Percentiles rank a stretch among this genome's conserved stretches.
Conservation (phyloP, 2,797 vertebrate genomes). For the Melanotaenia trifasciata region DNA sequence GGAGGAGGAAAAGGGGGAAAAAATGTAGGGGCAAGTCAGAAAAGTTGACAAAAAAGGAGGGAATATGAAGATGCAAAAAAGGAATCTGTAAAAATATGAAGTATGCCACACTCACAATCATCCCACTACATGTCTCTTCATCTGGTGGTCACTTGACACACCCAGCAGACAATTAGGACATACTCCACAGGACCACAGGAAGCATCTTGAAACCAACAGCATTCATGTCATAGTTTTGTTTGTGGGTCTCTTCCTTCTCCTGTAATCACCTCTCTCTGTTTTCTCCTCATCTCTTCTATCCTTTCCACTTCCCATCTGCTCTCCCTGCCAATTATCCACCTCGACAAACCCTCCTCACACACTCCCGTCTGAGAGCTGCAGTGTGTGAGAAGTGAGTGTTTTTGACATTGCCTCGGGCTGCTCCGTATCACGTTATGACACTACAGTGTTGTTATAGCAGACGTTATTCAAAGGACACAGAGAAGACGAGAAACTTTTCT, state of each 20-base stretch:
- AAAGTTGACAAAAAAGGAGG: conserved; percentile 6
- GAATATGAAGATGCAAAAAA: not conserved
- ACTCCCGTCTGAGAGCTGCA: conserved; percentile 54
- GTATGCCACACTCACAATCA: conserved; percentile 23
- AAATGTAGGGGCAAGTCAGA: conserved; percentile 1
- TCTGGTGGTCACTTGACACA: conserved; percentile 48
- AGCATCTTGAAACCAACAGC: conserved; percentile 58
- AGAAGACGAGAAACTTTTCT: conserved; percentile 61
- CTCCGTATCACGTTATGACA: conserved; percentile 69
- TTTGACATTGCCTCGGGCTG: conserved; percentile 80
- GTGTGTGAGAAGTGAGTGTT: conserved; percentile 41
- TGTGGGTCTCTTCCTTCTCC: conserved; percentile 24
- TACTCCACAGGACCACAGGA: conserved; percentile 40
- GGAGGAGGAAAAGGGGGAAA: not conserved
- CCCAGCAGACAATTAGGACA: conserved; percentile 47
- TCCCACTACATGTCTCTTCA: conserved; percentile 35
- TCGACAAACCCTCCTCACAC: conserved; percentile 41
- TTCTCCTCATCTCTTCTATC: conserved; percentile 28
- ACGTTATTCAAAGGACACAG: conserved; percentile 62
- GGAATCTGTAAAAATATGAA: conserved; percentile 28
- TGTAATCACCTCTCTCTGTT: conserved; percentile 49
- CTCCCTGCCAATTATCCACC: conserved; percentile 67
- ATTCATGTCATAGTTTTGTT: conserved; percentile 43
- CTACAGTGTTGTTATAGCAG: conserved; percentile 68
- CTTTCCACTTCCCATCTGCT: conserved; percentile 47